phyloP scores from a whole-genome alignment of 2,888 invertebrate genomes.

The Eupithecia tripunctaria region DNA sequence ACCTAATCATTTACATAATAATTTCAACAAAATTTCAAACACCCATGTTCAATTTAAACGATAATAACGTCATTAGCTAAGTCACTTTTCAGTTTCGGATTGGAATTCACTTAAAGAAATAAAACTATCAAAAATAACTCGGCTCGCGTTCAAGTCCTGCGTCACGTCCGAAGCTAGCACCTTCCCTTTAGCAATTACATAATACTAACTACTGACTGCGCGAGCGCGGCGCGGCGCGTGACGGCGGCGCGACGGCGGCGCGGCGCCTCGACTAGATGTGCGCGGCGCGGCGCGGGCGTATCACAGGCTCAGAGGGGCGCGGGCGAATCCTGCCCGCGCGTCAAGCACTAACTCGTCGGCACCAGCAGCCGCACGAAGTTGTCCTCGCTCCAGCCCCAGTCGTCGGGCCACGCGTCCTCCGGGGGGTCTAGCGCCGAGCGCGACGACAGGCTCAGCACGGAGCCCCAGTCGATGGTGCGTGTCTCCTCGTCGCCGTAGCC shows the following conservation, averaged over 20 bases:
- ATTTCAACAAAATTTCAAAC: constrained; percentile 84
- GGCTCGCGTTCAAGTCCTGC: constrained; percentile 82
- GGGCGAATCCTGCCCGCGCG: constrained; percentile 80
- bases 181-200: constrained; percentile 83
- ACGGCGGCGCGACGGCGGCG: constrained; percentile 52
- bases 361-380: constrained; percentile 89
- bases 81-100: constrained; percentile 78
- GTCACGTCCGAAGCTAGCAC: constrained; percentile 85
- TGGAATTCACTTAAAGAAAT: constrained; percentile 83
- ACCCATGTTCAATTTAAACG: constrained; percentile 76
- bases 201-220: constrained; percentile 83
- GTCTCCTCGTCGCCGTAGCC: constrained; percentile 91
- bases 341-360: constrained; percentile 86
- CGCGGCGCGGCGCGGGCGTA: constrained; percentile 63
- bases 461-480: constrained; percentile 95
- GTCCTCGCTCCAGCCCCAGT: constrained; percentile 87
- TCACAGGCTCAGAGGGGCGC: constrained; percentile 80
- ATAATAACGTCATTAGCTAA: constrained; percentile 79
- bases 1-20: constrained; percentile 83
- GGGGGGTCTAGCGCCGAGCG: constrained; percentile 93
- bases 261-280: constrained; percentile 68
- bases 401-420: constrained; percentile 90
- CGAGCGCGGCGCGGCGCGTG: constrained; percentile 68
- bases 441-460: constrained; percentile 93
- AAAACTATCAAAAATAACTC: constrained; percentile 85